phyloP scores from a whole-genome alignment of 2,113 vertebrate species.

The Osmerus mordax region DNA sequence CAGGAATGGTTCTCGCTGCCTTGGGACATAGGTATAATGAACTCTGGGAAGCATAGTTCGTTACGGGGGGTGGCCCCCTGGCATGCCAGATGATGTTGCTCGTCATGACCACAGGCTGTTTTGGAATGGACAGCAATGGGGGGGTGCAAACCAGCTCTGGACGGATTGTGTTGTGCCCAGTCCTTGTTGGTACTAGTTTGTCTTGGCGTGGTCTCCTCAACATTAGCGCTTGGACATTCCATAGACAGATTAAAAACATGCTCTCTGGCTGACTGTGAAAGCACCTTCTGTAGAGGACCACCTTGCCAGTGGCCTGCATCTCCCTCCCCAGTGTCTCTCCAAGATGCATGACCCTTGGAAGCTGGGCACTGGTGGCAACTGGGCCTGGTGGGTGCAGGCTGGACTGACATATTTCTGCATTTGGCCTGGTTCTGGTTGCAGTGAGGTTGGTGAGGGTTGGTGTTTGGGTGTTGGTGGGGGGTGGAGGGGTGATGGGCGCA shows the following conservation, averaged over 20 bases:
- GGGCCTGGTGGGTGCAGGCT: not conserved
- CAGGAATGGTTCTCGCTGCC: not conserved
- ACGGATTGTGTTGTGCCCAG: not conserved
- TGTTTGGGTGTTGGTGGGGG: not conserved
- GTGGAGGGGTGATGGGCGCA: not conserved
- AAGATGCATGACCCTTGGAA: not conserved
- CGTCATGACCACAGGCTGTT: not conserved
- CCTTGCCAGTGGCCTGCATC: not conserved
- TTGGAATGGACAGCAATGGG: not conserved
- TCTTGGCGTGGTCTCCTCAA: not conserved
- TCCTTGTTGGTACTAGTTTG: not conserved
- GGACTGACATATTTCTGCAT: constrained; percentile 10
- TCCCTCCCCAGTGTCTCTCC: not conserved
- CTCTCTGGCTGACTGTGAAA: not conserved
- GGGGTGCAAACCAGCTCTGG: not conserved
- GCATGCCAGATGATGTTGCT: constrained; percentile 9
- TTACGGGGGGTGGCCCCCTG: not conserved
- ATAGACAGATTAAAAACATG: not conserved
- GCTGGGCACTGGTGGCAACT: not conserved
- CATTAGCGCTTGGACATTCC: not conserved
- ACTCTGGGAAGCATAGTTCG: not conserved
- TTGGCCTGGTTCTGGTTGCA: constrained; percentile 15
- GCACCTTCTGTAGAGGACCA: not conserved
- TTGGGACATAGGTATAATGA: constrained; percentile 1
- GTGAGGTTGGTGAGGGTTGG: not conserved